A percentile compares a stretch with the other conserved stretches of the same genome.
Evolutionary conservation across 2,797 vertebrate species (phyloP).

Genomic region (Allobates femoralis): DNA sequence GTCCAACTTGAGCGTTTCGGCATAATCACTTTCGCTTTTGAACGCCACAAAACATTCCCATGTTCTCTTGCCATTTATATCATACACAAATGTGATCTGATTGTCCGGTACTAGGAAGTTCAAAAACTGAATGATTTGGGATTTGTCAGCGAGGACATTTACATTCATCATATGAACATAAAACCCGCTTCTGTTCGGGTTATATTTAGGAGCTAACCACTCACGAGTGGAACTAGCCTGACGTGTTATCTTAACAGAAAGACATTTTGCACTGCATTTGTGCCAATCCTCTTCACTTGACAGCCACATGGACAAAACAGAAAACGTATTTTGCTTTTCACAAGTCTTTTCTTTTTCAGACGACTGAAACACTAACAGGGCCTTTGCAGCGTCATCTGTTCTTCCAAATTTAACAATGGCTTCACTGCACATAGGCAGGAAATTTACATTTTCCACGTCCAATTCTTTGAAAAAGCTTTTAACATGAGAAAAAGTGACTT

Average conservation of each 20-base stretch:
- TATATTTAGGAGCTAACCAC: background rate
- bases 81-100: constrained; percentile 83
- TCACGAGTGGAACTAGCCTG: background rate
- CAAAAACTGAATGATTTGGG: constrained; percentile 82
- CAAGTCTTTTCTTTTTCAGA: background rate
- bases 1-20: constrained; percentile 82
- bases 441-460: constrained; percentile 80
- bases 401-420: constrained; percentile 88
- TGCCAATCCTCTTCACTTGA: constrained; percentile 82
- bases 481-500: constrained; percentile 85
- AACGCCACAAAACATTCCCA: constrained; percentile 86
- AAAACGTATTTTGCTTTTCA: constrained; percentile 72
- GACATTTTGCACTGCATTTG: constrained; percentile 70
- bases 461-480: constrained; percentile 85
- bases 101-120: constrained; percentile 81
- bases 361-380: constrained; percentile 66
- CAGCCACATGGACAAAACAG: constrained; percentile 85
- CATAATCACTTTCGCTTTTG: constrained; percentile 83
- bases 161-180: constrained; percentile 91
- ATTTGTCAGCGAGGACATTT: constrained; percentile 78
- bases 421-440: constrained; percentile 86
- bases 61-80: constrained; percentile 78
- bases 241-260: background rate
- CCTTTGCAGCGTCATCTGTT: constrained; percentile 80
- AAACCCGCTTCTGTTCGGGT: constrained; percentile 74